phyloP scores from a whole-genome alignment of 2,113 vertebrate genomes.

The Notiomystis cincta region DNA sequence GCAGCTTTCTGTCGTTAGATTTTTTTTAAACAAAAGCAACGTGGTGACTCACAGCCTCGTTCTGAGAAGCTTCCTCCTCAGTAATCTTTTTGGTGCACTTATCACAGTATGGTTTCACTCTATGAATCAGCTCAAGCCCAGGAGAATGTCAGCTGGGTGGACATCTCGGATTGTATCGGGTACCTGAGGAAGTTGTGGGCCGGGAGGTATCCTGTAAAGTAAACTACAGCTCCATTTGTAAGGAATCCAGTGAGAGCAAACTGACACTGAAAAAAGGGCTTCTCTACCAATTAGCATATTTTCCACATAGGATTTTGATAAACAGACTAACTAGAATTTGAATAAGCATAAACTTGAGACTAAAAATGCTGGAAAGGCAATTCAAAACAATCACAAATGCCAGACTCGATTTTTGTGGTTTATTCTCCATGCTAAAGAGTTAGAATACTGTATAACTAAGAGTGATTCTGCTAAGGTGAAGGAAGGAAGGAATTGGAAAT shows the following conservation, averaged over 20 bases:
- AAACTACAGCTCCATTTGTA: background rate
- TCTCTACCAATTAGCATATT: background rate
- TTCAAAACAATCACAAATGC: background rate
- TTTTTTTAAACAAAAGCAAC: background rate
- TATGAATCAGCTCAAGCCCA: background rate
- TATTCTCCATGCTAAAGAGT: background rate
- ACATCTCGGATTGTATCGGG: background rate
- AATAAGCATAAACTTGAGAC: background rate
- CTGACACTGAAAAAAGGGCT: background rate
- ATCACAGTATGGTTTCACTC: background rate
- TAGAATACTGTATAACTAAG: background rate
- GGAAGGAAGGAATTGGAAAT: background rate
- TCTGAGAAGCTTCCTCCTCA: conserved; percentile 14
- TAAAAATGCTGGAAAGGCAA: background rate
- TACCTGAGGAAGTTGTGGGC: conserved; percentile 25
- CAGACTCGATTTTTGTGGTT: background rate
- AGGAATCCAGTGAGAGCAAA: background rate
- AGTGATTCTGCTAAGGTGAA: background rate
- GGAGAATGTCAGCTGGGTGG: background rate
- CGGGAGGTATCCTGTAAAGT: background rate
- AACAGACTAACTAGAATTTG: background rate
- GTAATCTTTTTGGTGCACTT: conserved; percentile 11
- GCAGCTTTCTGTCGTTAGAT: background rate
- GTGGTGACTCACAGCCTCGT: background rate
- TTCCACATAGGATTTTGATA: background rate